Evolutionary conservation across 2,797 vertebrate genomes (phyloP).

Genomic region (Lepus oiostolus): DNA sequence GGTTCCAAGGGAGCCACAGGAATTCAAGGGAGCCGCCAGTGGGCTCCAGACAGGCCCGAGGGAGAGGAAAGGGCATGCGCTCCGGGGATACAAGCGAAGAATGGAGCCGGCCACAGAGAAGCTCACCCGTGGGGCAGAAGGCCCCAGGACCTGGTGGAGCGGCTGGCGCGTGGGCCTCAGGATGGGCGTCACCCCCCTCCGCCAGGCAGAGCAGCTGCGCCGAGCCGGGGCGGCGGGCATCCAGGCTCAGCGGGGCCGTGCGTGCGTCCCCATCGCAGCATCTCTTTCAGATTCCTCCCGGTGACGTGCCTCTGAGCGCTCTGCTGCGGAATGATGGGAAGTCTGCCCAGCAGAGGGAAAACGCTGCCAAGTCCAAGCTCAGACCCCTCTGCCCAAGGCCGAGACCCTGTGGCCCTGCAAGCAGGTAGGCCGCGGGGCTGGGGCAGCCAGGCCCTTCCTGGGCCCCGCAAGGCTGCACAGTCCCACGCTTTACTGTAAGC

Average conservation of each 20-base stretch:
- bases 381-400: accelerated
- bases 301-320: neutral
- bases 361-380: neutral
- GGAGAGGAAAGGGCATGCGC: neutral
- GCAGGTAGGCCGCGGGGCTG: conserved; percentile 69
- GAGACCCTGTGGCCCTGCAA: neutral
- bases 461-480: neutral
- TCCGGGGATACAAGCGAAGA: neutral
- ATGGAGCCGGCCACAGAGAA: neutral
- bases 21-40: neutral
- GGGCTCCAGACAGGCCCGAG: neutral
- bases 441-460: neutral
- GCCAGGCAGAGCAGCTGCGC: neutral
- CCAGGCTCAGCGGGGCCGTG: neutral
- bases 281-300: conserved; percentile 67
- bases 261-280: neutral
- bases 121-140: neutral
- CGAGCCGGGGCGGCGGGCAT: neutral
- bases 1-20: neutral
- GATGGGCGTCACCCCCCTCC: accelerated
- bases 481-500: neutral
- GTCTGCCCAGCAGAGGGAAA: conserved; percentile 80
- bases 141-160: neutral
- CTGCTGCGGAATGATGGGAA: conserved; percentile 81
- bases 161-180: neutral